Evolutionary conservation across 2,888 invertebrate genomes (phyloP).

Genomic region (Catocala fraxini): DNA sequence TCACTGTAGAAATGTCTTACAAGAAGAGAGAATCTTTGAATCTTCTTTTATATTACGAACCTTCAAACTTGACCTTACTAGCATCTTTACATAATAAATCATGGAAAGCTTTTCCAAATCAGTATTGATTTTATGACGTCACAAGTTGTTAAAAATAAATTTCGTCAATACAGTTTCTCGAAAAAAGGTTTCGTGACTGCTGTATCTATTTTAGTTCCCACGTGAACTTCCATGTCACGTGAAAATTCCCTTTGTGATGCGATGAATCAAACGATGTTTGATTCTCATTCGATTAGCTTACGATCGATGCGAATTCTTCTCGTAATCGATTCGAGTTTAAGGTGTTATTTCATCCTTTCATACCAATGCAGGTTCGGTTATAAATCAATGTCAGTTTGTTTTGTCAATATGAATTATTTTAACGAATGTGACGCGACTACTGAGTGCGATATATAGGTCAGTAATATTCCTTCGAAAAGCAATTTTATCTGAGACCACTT

Average conservation of each 20-base stretch:
- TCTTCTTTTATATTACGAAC: too few species aligned
- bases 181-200: not conserved
- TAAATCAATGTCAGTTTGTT: constrained; percentile 21
- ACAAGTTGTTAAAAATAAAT: not conserved
- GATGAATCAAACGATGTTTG: constrained; percentile 40
- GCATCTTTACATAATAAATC: too few species aligned
- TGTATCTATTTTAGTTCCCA: constrained; percentile 10
- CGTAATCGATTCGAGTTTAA: constrained; percentile 28
- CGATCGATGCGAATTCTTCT: constrained; percentile 23
- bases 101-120: too few species aligned
- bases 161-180: not conserved
- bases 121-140: too few species aligned
- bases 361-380: not conserved
- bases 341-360: constrained; percentile 11
- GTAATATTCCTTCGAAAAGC: too few species aligned
- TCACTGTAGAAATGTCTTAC: too few species aligned
- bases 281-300: constrained; percentile 34
- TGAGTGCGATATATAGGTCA: too few species aligned
- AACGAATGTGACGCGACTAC: too few species aligned
- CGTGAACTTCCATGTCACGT: constrained; percentile 22
- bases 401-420: not conserved
- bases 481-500: too few species aligned
- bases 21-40: too few species aligned
- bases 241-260: constrained; percentile 10
- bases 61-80: too few species aligned